These are phyloP conservation scores for Erannis defoliaria DNA, from an alignment of 2,888 invertebrate genomes.

Conservation along the genomic window DNA sequence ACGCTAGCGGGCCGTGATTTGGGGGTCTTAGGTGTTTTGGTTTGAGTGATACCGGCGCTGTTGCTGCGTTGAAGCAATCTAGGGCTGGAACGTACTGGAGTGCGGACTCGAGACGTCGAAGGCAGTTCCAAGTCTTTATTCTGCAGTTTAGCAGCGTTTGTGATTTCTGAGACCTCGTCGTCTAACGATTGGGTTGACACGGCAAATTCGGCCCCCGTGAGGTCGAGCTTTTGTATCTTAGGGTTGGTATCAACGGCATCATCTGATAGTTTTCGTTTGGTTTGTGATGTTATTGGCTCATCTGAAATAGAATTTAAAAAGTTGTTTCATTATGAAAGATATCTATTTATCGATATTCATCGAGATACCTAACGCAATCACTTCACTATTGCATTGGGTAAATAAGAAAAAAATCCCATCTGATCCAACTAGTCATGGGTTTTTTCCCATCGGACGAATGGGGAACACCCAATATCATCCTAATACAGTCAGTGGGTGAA, in stretches of 20 bases:
- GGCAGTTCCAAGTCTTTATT: conserved; percentile 60
- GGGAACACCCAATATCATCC: no score
- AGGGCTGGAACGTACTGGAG: conserved; percentile 71
- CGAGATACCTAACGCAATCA: no score
- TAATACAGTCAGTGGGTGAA: no score
- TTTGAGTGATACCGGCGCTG: conserved; percentile 67
- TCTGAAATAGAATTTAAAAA: conserved; percentile 53
- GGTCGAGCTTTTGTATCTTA: conserved; percentile 74
- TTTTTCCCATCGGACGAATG: no score
- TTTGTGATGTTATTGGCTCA: conserved; percentile 48
- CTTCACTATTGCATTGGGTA: no score
- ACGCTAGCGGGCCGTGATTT: conserved; percentile 74
- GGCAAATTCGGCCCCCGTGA: conserved; percentile 57
- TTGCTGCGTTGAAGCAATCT: conserved; percentile 74
- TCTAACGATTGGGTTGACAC: conserved; percentile 70
- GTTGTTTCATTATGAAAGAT: no score
- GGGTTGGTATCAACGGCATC: conserved; percentile 59
- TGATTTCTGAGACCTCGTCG: conserved; percentile 74
- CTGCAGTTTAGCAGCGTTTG: conserved; percentile 57
- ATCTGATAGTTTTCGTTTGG: conserved; percentile 74
- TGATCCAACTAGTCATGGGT: no score
- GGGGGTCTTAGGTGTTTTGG: conserved; percentile 72
- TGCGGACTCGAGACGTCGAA: conserved; percentile 68
- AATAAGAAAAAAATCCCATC: no score
- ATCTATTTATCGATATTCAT: no score